Conservation (phyloP, 2,113 vertebrate genomes). For the Mastomys natalensis region DNA sequence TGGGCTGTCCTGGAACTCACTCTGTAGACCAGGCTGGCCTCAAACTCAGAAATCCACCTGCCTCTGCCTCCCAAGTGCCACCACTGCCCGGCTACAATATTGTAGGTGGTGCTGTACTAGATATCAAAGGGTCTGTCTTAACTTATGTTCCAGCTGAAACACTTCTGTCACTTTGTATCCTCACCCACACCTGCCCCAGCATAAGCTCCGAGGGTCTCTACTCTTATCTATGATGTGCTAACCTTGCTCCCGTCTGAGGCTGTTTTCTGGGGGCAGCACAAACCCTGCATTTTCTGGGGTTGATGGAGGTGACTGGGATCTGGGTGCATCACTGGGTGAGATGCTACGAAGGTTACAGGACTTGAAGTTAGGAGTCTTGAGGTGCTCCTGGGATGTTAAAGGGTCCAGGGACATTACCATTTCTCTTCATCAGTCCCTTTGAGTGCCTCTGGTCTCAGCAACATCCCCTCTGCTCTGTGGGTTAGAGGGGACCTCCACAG, state of each 20-base stretch:
- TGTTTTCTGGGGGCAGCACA: conserved; percentile 90
- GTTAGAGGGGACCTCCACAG: neutral
- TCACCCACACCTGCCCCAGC: neutral
- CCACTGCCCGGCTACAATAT: too few species aligned
- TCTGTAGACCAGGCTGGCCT: too few species aligned
- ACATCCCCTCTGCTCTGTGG: neutral
- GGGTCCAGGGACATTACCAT: neutral
- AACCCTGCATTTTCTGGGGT: conserved; percentile 90
- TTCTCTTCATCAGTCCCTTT: neutral
- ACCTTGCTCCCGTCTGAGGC: conserved; percentile 54
- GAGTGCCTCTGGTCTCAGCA: neutral
- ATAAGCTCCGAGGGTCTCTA: neutral
- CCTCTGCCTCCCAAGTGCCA: too few species aligned
- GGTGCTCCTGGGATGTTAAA: neutral
- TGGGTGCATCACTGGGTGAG: conserved; percentile 93
- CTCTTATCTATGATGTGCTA: neutral
- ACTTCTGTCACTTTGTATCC: neutral
- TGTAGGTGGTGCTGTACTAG: neutral
- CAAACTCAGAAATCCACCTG: too few species aligned
- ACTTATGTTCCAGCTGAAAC: neutral
- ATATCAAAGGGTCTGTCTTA: neutral
- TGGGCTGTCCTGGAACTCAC: too few species aligned
- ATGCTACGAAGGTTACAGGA: neutral
- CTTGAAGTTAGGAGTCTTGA: neutral
- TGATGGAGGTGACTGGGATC: conserved; percentile 89